Evolutionary conservation across 2,888 invertebrate species (phyloP).

Genomic region (Sminthurides aquaticus): DNA sequence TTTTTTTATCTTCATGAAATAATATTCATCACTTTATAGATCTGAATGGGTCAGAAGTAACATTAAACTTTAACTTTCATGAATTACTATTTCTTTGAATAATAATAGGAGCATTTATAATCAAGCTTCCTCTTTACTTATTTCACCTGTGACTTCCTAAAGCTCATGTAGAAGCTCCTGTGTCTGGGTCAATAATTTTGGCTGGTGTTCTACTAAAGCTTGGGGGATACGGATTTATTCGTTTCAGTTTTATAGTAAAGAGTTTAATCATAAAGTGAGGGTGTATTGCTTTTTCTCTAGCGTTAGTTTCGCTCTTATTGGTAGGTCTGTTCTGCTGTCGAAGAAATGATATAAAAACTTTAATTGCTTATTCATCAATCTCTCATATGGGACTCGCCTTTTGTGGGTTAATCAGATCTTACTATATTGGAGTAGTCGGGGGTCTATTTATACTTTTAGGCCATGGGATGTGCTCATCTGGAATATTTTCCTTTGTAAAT

Average conservation of each 20-base stretch:
- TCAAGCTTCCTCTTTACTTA: constrained; percentile 64
- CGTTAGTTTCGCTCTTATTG: constrained; percentile 55
- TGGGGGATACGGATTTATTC: constrained; percentile 62
- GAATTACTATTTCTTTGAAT: constrained; percentile 34
- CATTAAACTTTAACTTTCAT: constrained; percentile 38
- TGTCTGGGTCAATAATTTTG: constrained; percentile 66
- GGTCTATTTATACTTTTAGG: constrained; percentile 52
- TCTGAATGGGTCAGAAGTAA: too few species aligned
- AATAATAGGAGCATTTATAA: constrained; percentile 59
- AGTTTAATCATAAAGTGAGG: constrained; percentile 51
- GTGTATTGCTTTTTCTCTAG: constrained; percentile 53
- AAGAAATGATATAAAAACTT: constrained; percentile 62
- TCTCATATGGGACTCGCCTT: constrained; percentile 62
- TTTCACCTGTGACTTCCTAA: constrained; percentile 65
- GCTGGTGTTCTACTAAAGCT: constrained; percentile 65
- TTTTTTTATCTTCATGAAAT: too few species aligned
- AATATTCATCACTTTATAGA: too few species aligned
- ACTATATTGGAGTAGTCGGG: constrained; percentile 39
- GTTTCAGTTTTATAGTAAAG: constrained; percentile 49
- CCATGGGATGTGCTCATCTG: constrained; percentile 34
- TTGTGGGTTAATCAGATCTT: constrained; percentile 32
- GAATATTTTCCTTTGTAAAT: constrained; percentile 31
- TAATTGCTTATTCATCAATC: constrained; percentile 68
- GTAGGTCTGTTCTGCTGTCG: constrained; percentile 61
- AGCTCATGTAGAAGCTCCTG: constrained; percentile 68